Conservation (phyloP, 2,797 vertebrate species). For the Furcifer pardalis region DNA sequence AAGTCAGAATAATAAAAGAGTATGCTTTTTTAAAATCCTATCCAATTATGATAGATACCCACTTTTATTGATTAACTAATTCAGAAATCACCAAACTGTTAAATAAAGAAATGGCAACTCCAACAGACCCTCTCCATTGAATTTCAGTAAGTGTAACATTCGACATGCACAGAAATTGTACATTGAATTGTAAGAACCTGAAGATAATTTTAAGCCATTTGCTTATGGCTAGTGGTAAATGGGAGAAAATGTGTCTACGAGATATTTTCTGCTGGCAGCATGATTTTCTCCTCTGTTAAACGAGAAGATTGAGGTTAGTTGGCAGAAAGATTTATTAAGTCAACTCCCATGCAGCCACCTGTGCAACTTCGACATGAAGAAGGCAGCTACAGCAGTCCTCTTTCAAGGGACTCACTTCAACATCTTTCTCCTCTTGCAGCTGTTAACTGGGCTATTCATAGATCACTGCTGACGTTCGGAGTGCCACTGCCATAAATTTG, state of each 20-base stretch:
- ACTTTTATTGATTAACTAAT: neutral
- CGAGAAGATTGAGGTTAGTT: neutral
- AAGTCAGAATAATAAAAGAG: neutral
- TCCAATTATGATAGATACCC: neutral
- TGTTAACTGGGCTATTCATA: slow-evolving; percentile 28
- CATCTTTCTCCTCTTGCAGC: neutral
- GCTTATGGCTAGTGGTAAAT: neutral
- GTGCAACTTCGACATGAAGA: neutral
- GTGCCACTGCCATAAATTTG: slow-evolving; percentile 2
- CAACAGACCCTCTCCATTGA: neutral
- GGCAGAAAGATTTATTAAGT: neutral
- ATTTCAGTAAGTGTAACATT: neutral
- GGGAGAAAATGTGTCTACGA: too few species aligned
- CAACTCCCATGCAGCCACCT: neutral
- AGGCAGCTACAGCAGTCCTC: neutral
- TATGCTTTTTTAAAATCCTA: too few species aligned
- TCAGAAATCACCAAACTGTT: neutral
- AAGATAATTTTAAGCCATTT: neutral
- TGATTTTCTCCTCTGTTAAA: neutral
- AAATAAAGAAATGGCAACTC: neutral
- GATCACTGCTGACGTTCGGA: slow-evolving; percentile 3
- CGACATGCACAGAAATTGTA: neutral
- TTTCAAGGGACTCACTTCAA: neutral
- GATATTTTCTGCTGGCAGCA: neutral
- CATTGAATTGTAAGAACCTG: neutral